These are phyloP conservation scores for Phylloscopus collybita DNA, from an alignment of 2,797 vertebrate species.

Conservation along the genomic window DNA sequence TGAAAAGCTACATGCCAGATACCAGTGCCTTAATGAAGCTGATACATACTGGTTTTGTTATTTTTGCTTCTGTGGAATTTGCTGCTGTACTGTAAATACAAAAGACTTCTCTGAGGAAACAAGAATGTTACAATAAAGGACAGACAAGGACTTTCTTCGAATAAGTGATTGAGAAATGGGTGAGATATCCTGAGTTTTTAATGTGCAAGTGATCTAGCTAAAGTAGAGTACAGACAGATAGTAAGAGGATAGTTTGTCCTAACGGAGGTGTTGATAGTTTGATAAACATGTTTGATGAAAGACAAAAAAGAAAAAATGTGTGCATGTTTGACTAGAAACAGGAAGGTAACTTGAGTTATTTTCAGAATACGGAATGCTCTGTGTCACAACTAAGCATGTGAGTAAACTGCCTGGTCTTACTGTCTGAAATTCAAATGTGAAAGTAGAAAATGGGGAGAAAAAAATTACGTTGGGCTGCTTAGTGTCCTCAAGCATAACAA, in stretches of 20 bases:
- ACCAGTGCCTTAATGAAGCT: not conserved
- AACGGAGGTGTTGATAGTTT: not conserved
- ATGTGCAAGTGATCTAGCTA: not conserved
- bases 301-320: not conserved
- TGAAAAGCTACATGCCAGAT: not conserved
- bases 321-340: not conserved
- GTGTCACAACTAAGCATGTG: fast-evolving
- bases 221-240: not conserved
- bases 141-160: not conserved
- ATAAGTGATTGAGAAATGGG: not conserved
- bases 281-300: not conserved
- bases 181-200: not conserved
- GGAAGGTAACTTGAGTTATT: not conserved
- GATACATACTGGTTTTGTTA: not conserved
- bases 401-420: not conserved
- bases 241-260: not conserved
- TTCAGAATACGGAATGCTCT: not conserved
- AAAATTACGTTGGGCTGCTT: not conserved
- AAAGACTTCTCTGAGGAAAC: not conserved
- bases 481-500: not conserved
- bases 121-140: not conserved
- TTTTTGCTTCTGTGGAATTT: not conserved
- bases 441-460: not conserved
- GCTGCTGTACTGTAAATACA: not conserved
- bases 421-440: not conserved